Percentiles rank a stretch among this genome's conserved stretches.
These are phyloP conservation scores for Hyperoodon ampullatus DNA, from an alignment of 2,113 vertebrate species.

Conservation along the genomic window DNA sequence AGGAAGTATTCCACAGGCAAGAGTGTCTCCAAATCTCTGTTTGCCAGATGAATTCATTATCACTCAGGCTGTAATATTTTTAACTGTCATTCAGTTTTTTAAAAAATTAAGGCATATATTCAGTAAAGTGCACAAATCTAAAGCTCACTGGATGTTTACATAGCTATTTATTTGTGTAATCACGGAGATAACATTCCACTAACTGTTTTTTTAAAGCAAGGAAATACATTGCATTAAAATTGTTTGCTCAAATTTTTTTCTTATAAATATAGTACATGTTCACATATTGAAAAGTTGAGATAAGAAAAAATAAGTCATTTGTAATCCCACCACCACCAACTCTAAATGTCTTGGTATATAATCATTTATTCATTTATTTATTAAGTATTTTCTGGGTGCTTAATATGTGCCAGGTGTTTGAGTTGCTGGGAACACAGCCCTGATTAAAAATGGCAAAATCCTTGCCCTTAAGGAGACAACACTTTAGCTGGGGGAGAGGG, in stretches of 20 bases:
- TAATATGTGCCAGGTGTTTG: not conserved
- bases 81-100: not conserved
- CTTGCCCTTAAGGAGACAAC: not conserved
- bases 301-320: not conserved
- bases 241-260: not conserved
- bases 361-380: not conserved
- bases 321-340: not conserved
- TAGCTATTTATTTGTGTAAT: not conserved
- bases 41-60: not conserved
- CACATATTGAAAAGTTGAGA: not conserved
- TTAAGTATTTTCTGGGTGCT: not conserved
- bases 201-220: not conserved
- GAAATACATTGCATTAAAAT: conserved; percentile 1
- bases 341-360: not conserved
- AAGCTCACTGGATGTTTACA: not conserved
- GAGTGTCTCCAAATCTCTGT: not conserved
- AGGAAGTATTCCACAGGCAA: not conserved
- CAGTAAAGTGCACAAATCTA: not conserved
- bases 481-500: not conserved
- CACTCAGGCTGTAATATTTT: not conserved
- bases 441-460: not conserved
- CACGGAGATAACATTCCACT: not conserved
- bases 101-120: not conserved
- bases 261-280: not conserved
- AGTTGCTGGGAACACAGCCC: not conserved